Conservation (phyloP, 2,113 vertebrate genomes). For the Dasyornis broadbenti region DNA sequence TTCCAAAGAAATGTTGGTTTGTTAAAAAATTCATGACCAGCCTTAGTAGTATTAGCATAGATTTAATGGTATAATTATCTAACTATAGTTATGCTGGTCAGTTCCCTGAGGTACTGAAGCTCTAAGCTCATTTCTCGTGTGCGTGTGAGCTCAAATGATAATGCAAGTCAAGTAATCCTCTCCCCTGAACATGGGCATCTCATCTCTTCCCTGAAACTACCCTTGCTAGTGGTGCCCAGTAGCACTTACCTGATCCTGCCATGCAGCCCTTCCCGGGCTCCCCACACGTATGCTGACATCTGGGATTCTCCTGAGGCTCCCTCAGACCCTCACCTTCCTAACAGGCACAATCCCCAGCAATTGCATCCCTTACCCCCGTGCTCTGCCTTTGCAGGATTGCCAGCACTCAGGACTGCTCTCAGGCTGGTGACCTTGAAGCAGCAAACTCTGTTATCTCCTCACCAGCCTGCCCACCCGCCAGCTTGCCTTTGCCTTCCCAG, state of each 20-base stretch:
- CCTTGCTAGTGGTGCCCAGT: not conserved
- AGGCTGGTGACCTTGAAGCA: conserved; percentile 18
- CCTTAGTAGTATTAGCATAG: conserved; percentile 48
- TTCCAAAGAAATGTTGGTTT: conserved; percentile 6
- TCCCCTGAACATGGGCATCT: not conserved
- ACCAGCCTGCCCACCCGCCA: not conserved
- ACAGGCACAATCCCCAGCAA: not conserved
- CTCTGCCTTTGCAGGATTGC: rapidly evolving
- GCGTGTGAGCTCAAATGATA: not conserved
- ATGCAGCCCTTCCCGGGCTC: not conserved
- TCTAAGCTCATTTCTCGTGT: not conserved
- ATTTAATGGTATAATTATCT: conserved; percentile 62
- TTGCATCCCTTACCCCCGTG: not conserved
- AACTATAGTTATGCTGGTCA: conserved; percentile 49
- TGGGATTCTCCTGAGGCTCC: not conserved
- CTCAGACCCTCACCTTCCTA: not conserved
- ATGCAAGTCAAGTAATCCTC: not conserved
- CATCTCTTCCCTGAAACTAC: not conserved
- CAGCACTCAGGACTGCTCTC: not conserved
- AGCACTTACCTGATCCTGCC: not conserved
- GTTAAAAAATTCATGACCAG: conserved; percentile 50
- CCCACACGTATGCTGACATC: not conserved
- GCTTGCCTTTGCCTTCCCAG: not conserved
- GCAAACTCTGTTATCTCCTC: not conserved
- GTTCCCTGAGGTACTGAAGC: conserved; percentile 50